phyloP scores from a whole-genome alignment of 2,888 invertebrate species.

The Drosophila kambysellisi region DNA sequence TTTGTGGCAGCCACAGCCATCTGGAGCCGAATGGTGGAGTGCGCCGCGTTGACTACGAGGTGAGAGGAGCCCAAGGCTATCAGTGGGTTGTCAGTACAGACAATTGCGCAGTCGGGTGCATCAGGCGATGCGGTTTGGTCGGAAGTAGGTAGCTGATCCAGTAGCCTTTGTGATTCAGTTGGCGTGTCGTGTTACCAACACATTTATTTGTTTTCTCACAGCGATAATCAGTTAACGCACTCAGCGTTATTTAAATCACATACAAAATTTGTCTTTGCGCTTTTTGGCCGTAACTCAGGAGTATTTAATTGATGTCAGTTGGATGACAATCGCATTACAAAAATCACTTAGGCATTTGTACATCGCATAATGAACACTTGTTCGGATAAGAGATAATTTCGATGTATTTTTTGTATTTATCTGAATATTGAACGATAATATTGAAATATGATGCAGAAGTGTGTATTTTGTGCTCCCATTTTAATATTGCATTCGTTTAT shows the following conservation, averaged over 20 bases:
- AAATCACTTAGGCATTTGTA: constrained; percentile 15
- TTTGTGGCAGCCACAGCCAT: constrained; percentile 80
- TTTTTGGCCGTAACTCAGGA: constrained; percentile 28
- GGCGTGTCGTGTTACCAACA: background rate
- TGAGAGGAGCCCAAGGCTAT: constrained; percentile 56
- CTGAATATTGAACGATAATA: constrained; percentile 10
- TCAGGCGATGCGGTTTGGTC: constrained; percentile 66
- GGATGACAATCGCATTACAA: constrained; percentile 22
- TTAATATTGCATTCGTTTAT: constrained; percentile 11
- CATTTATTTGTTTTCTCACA: constrained; percentile 40
- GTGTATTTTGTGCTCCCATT: constrained; percentile 25
- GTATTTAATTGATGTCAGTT: constrained; percentile 43
- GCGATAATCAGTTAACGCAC: constrained; percentile 29
- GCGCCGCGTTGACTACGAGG: constrained; percentile 81
- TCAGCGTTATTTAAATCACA: constrained; percentile 2
- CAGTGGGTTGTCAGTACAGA: constrained; percentile 58
- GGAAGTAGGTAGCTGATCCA: constrained; percentile 70
- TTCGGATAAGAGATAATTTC: constrained; percentile 7
- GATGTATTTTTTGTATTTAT: constrained; percentile 1
- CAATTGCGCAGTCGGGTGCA: constrained; percentile 76
- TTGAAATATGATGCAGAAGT: constrained; percentile 23
- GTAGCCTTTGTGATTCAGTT: constrained; percentile 74
- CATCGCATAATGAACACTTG: background rate
- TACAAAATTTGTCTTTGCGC: constrained; percentile 36
- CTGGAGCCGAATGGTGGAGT: constrained; percentile 82